Evolutionary conservation across 2,113 vertebrate species (phyloP).

Genomic region (Pyxicephalus adspersus): DNA sequence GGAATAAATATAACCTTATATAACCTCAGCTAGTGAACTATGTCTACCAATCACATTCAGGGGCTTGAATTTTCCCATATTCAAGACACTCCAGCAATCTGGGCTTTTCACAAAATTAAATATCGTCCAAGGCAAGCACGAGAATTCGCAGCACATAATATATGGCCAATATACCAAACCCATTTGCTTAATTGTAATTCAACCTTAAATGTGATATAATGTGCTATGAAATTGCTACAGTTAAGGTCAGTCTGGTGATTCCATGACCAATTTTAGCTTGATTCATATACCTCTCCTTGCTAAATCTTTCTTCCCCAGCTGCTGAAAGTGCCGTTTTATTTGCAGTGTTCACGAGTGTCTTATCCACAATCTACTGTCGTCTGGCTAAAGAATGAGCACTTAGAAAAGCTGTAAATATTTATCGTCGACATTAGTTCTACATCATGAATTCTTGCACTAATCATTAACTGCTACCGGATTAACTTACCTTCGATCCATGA

Average conservation of each 20-base stretch:
- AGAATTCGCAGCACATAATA: slow-evolving; percentile 21
- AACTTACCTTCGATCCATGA: slow-evolving; percentile 49
- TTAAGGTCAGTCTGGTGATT: slow-evolving; percentile 47
- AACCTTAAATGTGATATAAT: slow-evolving; percentile 45
- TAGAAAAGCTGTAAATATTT: slow-evolving; percentile 55
- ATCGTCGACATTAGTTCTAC: slow-evolving; percentile 51
- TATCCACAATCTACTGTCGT: slow-evolving; percentile 20
- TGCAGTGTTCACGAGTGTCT: slow-evolving; percentile 18
- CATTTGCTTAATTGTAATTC: slow-evolving; percentile 48
- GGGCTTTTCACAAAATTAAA: slow-evolving; percentile 6
- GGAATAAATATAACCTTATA: no score
- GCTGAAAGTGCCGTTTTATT: slow-evolving; percentile 33
- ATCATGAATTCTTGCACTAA: slow-evolving; percentile 49
- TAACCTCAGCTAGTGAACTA: no score
- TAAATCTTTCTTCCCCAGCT: slow-evolving; percentile 33
- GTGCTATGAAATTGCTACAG: slow-evolving; percentile 46
- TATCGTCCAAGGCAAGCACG: slow-evolving; percentile 2
- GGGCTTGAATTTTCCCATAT: slow-evolving; percentile 2
- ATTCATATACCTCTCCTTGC: slow-evolving; percentile 35
- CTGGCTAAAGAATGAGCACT: slow-evolving; percentile 40
- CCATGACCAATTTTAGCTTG: slow-evolving; percentile 42
- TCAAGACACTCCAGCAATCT: neutral
- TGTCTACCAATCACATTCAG: neutral
- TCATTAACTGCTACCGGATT: slow-evolving; percentile 44
- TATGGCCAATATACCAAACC: slow-evolving; percentile 37